Conservation (phyloP, 1,140 invertebrate genomes). For the Pachypsylla venusta region DNA sequence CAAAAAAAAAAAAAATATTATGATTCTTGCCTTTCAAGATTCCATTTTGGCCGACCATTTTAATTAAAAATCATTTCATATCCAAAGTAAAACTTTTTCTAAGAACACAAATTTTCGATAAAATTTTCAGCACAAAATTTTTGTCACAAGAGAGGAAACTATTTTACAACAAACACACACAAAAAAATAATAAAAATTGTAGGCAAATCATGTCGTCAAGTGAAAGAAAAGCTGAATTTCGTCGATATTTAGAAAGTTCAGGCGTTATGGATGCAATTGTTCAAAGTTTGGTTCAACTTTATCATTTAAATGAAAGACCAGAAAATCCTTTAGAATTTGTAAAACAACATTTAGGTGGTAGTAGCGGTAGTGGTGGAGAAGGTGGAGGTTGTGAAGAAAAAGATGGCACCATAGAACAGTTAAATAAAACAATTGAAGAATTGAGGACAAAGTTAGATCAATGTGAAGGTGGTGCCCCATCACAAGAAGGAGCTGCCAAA, state of each 20-base stretch:
- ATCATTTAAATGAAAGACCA: not conserved
- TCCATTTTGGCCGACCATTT: too few species aligned
- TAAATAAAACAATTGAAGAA: not conserved
- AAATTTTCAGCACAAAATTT: too few species aligned
- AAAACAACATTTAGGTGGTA: not conserved
- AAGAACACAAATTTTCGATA: too few species aligned
- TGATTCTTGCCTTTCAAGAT: too few species aligned
- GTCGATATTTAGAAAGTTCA: not conserved
- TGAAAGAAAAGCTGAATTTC: slow-evolving; percentile 1
- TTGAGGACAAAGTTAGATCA: not conserved
- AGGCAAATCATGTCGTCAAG: too few species aligned
- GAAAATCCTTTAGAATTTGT: not conserved
- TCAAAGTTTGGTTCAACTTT: not conserved
- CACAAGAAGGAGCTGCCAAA: not conserved
- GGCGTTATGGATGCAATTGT: not conserved
- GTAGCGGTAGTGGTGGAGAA: not conserved
- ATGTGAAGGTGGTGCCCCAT: not conserved
- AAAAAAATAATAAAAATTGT: too few species aligned
- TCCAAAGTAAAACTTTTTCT: too few species aligned
- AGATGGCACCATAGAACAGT: not conserved
- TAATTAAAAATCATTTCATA: too few species aligned
- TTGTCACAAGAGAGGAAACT: too few species aligned
- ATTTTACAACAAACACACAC: too few species aligned
- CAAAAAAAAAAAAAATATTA: too few species aligned
- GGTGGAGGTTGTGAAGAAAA: not conserved